These are phyloP conservation scores for Drosophila repletoides DNA, from an alignment of 1,140 invertebrate species.

Conservation along the genomic window DNA sequence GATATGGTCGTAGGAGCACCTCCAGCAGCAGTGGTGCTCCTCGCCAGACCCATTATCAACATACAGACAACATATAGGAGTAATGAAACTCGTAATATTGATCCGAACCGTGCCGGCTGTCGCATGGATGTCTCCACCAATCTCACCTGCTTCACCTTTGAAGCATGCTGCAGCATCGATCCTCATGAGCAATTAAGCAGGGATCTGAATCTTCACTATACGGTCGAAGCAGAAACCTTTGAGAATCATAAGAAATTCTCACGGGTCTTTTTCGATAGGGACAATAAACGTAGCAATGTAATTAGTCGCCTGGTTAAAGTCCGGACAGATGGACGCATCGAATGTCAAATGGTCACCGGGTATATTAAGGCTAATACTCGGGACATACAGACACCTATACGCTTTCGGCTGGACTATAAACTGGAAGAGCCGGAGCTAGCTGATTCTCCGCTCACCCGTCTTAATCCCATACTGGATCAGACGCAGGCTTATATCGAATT, in stretches of 20 bases:
- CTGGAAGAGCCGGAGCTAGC: conserved; percentile 87
- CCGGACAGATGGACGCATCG: conserved; percentile 83
- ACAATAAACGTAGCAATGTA: conserved; percentile 84
- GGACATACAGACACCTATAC: conserved; percentile 92
- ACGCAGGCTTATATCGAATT: conserved; percentile 92
- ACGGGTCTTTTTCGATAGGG: conserved; percentile 88
- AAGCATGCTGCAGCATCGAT: conserved; percentile 92
- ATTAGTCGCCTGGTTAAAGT: conserved; percentile 85
- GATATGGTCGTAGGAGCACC: conserved; percentile 93
- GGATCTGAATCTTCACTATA: conserved; percentile 86
- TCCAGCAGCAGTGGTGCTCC: conserved; percentile 84
- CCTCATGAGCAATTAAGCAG: conserved; percentile 84
- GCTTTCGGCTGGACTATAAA: conserved; percentile 92
- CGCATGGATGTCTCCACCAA: conserved; percentile 85
- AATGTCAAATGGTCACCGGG: conserved; percentile 89
- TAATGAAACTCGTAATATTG: conserved; percentile 88
- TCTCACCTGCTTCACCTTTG: conserved; percentile 93
- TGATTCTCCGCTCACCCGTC: conserved; percentile 89
- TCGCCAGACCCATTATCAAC: conserved; percentile 93
- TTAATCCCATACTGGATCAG: conserved; percentile 93
- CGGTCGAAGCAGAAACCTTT: conserved; percentile 93
- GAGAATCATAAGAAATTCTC: conserved; percentile 90
- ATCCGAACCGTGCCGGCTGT: conserved; percentile 90
- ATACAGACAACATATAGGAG: conserved; percentile 87
- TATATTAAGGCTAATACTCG: conserved; percentile 93